A percentile compares a stretch with the other conserved stretches of the same genome.
Conservation (phyloP, 2,888 invertebrate species). For the Apoda limacodes region DNA sequence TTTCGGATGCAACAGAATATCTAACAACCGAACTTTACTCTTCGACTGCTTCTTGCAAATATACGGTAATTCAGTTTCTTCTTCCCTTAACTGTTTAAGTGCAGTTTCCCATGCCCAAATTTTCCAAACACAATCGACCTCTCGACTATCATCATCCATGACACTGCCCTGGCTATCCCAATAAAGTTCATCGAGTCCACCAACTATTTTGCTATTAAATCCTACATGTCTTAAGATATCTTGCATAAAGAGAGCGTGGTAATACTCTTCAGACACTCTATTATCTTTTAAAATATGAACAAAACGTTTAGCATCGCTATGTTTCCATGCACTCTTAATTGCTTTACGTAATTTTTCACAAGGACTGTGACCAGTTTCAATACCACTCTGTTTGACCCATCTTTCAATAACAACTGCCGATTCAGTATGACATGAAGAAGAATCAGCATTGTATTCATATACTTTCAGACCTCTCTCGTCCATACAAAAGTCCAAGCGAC, state of each 20-base stretch:
- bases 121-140: slow-evolving; percentile 1
- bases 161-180: too few species aligned
- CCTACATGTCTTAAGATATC: neutral
- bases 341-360: too few species aligned
- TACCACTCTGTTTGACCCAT: too few species aligned
- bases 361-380: too few species aligned
- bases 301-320: too few species aligned
- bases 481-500: slow-evolving; percentile 1
- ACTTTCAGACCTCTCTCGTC: slow-evolving; percentile 1
- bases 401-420: neutral
- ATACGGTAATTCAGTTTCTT: neutral
- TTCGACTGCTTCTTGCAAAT: neutral
- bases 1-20: neutral
- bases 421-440: slow-evolving; percentile 1
- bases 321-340: too few species aligned
- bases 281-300: neutral
- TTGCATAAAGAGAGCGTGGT: slow-evolving; percentile 1
- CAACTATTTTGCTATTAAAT: neutral
- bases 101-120: slow-evolving; percentile 1
- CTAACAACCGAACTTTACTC: neutral
- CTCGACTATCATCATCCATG: too few species aligned
- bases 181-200: neutral
- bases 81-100: neutral
- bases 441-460: slow-evolving; percentile 1
- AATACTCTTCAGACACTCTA: neutral